Base-by-base conservation (phyloP, 2,113 vertebrate species). In the Phoxinus phoxinus region DNA sequence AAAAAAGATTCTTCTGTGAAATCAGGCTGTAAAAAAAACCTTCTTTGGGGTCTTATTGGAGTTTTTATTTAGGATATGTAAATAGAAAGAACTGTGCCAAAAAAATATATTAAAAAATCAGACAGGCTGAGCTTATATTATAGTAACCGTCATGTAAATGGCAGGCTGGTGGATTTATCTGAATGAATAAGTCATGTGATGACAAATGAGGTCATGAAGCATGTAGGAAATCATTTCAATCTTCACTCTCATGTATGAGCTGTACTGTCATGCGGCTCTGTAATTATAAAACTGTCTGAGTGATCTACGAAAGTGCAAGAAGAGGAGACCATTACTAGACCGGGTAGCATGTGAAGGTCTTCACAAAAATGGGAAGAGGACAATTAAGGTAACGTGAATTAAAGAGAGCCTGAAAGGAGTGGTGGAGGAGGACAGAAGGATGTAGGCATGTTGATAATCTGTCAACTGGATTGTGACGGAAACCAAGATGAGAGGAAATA, bases 181-280 rank as follows among this genome's bases (percentile, higher is more conserved):
- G 73, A 77, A 41, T 27, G 10, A 53, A 37, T 69, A 23, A 21
- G 63, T 69, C 74, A 78, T 9, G 73, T 53, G 83, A 85, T 53
- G 73, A 78, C 74, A 56, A 67, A 77, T 78, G 58, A 85, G 73
- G 59, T 65, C 59, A 76, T 85, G 73, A 51, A 48, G n/a, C 84
- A 79, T n/a, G 51, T 30, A 69, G 37, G 74, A 71, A 19, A 13
- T 53, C 46, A 59, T 80, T 79, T 85, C 2, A 78, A 74, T 77
- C 63, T 44, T 25, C 27, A 32, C 53, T 23, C 15, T 30, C 58
- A 44, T 85, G 21, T 80, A 37, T 59, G 48, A 67, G 61, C 21
- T 21, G 23, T 3, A 37, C 46, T 71, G 46, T 32, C 75, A 30
- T n/a, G 30, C 13, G 11, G 75, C 4, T 79, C 17, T 69, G 27